Base-by-base conservation (phyloP, 1,140 invertebrate species). In the Gyrodactylus salaris region DNA sequence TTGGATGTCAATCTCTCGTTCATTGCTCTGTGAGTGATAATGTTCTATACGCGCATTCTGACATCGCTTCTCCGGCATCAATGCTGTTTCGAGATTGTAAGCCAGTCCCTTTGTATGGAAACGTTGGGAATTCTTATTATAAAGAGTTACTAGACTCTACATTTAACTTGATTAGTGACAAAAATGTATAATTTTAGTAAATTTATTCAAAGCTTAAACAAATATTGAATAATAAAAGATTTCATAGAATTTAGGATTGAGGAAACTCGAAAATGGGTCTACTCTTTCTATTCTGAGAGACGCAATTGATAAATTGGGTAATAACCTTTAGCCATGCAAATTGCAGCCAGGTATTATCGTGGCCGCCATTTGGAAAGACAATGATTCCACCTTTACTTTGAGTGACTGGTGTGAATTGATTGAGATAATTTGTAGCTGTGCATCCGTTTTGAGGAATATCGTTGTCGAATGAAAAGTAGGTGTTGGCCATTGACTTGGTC, bases 311-410 rank as follows among this genome's bases (percentile, higher is more conserved):
- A n/a, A 54, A 54, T 7, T 54, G 7, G 34, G n/a, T n/a, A 54
- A 54, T n/a, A 54, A 54, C 34, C 7, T 54, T n/a, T 16, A 54
- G 34, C 34, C 34, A 54, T 16, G 7, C 7, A 54, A n/a, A n/a
- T n/a, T 54, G 34, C 7, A n/a, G 7, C 89, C 89, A 91, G 0
- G 89, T 91, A 78, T 90, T 88, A 77, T 91, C 89, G 78, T 91
- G 89, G 0, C 86, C 86, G 21, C 70, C 70, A 0, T 88, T 88
- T 22, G 85, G 84, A 68, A 19, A 74, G 26, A 69, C 68, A 27
- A 24, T 25, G 7, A 24, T 27, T 22, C n/a, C 20, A 70, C 68
- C 21, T 69, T 69, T 74, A 0, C 20, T 26, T 16, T 20, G 26
- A 1, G 7, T 24, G 23, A n/a, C 34, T 54, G 34, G 34, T 54